phyloP scores from a whole-genome alignment of 30 jellyfish, hydroid and myxozoan genomes.

The Chironex yamaguchii region DNA sequence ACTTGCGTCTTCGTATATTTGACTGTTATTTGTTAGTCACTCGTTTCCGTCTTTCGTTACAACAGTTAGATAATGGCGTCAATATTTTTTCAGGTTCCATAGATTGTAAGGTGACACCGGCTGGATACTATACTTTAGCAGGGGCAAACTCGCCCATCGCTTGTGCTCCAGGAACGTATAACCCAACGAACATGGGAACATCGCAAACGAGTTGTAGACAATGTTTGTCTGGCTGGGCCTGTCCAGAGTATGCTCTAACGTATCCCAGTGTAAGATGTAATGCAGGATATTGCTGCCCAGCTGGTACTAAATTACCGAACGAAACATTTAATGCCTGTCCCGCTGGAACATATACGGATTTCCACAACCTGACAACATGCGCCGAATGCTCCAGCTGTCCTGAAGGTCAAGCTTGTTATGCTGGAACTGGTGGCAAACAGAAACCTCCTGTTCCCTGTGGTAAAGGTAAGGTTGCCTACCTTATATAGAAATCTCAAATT shows the following conservation, averaged over 20 bases:
- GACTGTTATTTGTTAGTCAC: background rate
- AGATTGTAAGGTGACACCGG: constrained; percentile 90
- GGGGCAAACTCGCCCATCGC: constrained; percentile 88
- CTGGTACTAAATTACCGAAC: constrained; percentile 85
- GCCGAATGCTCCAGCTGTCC: constrained; percentile 92
- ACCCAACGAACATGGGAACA: constrained; percentile 78
- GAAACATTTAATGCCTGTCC: constrained; percentile 94
- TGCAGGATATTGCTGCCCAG: constrained; percentile 98
- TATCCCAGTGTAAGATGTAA: constrained; percentile 89
- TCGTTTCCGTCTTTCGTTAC: background rate
- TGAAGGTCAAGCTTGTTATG: constrained; percentile 91
- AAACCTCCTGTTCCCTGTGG: constrained; percentile 97
- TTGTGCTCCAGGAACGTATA: constrained; percentile 94
- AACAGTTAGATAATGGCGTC: background rate
- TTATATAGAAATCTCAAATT: no score
- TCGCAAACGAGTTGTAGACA: constrained; percentile 74
- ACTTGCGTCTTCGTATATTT: background rate
- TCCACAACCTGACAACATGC: constrained; percentile 85
- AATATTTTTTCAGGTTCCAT: constrained; percentile 71
- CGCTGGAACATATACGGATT: constrained; percentile 96
- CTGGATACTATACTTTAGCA: constrained; percentile 83
- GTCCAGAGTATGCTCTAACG: constrained; percentile 87
- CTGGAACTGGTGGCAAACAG: constrained; percentile 98
- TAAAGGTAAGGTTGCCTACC: no score
- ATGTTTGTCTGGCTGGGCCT: constrained; percentile 98